Base-by-base conservation (phyloP, 2,888 invertebrate genomes). In the Euzophera pinguis region DNA sequence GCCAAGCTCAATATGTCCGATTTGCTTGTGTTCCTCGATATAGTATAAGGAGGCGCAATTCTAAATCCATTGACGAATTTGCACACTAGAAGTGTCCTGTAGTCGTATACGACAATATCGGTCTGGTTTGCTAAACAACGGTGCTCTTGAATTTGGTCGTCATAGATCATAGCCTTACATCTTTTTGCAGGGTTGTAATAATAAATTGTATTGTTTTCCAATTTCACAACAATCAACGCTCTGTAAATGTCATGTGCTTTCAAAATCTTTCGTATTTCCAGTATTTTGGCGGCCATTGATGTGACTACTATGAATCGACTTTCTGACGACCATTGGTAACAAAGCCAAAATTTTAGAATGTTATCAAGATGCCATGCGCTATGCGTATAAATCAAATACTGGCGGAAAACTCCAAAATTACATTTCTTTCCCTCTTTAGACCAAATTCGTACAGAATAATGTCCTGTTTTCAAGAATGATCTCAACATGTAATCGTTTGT, bases 271-370 rank as follows among this genome's bases (percentile, higher is more conserved):
- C 13, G 34, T 17, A 50, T 41, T 42, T 50, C 50, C 10, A 16
- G 1, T 16, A 12, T 17, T 8, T 50, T 39, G 10, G 32, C 14
- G 16, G n/a, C 42, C 1, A 6, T 32, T 10, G 14, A 10, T 7
- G 29, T 16, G 8, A 50, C 14, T 12, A 50, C 4, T n/a, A 50
- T 50, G n/a, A 50, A 50, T 10, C 39, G 22, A 14, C 41, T 42
- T 4, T 50, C 42, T 12, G 50, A 50, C 14, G 39, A 42, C 50
- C 50, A 50, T 10, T 9, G 41, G 1, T 8, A 29, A 42, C 50
- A 50, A 42, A 41, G 29, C 41, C 42, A 50, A 27, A 5, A 9
- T 32, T 50, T 50, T 13, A 50, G 4, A 29, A 50, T 42, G n/a
- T 4, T 17, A 16, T 42, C 12, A 4, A 50, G 50, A 14, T 34